A percentile compares a stretch with the other conserved stretches of the same genome.
Conservation (phyloP, 2,888 invertebrate species). For the Heliconius ethilla region DNA sequence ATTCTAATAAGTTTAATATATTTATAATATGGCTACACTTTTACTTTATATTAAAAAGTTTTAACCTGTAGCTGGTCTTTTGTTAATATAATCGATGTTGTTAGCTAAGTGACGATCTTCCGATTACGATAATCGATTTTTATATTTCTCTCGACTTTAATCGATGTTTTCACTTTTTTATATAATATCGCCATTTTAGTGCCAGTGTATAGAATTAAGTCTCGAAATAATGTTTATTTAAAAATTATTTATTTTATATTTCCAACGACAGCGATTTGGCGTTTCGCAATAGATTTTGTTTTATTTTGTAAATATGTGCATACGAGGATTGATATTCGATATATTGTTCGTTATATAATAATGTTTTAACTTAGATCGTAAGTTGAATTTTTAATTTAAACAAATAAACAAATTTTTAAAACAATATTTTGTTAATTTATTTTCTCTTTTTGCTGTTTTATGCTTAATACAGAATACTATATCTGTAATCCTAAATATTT, state of each 20-base stretch:
- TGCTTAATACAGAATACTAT: no score
- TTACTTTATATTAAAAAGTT: conserved; percentile 6
- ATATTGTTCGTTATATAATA: conserved; percentile 50
- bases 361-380: conserved; percentile 56
- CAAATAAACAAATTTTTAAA: conserved; percentile 53
- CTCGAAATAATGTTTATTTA: conserved; percentile 47
- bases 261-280: conserved; percentile 31
- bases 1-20: neutral
- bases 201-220: conserved; percentile 59
- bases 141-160: conserved; percentile 33
- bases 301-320: conserved; percentile 80
- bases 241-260: conserved; percentile 59
- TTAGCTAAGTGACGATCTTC: conserved; percentile 19
- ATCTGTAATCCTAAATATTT: no score
- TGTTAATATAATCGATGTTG: conserved; percentile 7
- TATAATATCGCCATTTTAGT: conserved; percentile 54
- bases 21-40: conserved; percentile 1
- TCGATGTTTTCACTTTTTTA: conserved; percentile 35
- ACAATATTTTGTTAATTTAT: neutral
- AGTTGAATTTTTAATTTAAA: conserved; percentile 57
- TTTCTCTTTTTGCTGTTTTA: neutral
- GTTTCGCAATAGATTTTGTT: conserved; percentile 59
- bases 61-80: neutral
- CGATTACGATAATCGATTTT: conserved; percentile 32
- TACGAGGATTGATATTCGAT: conserved; percentile 67